Percentiles rank a stretch among this genome's conserved stretches.
These are phyloP conservation scores for Coracopsis vasa DNA, from an alignment of 2,113 vertebrate genomes.

Conservation along the genomic window DNA sequence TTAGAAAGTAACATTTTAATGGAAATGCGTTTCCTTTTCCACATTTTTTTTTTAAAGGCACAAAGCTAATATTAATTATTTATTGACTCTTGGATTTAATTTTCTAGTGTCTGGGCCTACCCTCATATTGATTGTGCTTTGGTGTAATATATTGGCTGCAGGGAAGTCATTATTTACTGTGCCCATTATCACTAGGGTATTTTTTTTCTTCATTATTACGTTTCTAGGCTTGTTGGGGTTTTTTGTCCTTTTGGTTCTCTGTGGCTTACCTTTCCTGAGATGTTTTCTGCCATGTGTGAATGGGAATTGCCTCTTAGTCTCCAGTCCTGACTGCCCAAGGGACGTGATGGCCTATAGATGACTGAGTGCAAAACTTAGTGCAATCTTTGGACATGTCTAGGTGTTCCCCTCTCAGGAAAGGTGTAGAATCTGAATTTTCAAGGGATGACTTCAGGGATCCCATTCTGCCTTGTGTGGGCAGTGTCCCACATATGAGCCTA, in stretches of 20 bases:
- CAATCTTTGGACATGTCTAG: background rate
- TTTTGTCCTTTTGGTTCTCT: background rate
- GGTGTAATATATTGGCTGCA: background rate
- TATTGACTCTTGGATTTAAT: background rate
- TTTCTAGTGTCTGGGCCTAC: background rate
- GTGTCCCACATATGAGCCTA: fast-evolving
- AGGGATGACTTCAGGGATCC: background rate
- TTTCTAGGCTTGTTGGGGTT: background rate
- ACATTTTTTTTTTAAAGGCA: background rate
- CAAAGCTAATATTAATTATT: background rate
- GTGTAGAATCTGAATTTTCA: background rate
- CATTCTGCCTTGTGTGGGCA: background rate
- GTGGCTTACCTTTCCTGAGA: background rate
- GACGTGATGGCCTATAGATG: background rate
- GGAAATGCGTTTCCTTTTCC: background rate
- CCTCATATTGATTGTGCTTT: background rate
- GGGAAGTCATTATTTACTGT: background rate
- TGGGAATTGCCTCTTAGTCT: background rate
- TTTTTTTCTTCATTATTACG: background rate
- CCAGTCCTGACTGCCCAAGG: background rate
- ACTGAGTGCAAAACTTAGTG: background rate
- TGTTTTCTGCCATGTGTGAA: background rate
- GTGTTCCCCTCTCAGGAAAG: background rate
- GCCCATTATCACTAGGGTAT: background rate
- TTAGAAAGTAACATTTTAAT: background rate